Conservation (phyloP, 2,888 invertebrate genomes). For the Carabus problematicus region DNA sequence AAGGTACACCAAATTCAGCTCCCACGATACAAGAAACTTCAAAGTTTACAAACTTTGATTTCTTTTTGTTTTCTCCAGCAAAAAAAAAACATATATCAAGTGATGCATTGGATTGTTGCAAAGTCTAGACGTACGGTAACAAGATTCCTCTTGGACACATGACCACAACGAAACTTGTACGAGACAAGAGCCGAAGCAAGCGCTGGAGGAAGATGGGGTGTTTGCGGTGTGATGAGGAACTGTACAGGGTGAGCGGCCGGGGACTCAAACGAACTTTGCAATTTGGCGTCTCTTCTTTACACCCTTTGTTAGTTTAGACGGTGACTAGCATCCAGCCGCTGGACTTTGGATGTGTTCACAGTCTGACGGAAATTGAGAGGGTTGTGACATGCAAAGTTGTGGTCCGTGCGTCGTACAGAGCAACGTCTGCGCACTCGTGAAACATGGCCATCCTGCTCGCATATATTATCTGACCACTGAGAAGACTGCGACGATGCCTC, state of each 20-base stretch:
- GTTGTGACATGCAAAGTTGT: slow-evolving; percentile 53
- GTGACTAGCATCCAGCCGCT: slow-evolving; percentile 45
- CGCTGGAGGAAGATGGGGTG: slow-evolving; percentile 9
- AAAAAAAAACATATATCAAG: too few species aligned
- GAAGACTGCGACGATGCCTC: slow-evolving; percentile 2
- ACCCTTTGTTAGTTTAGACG: slow-evolving; percentile 51
- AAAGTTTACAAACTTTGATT: too few species aligned
- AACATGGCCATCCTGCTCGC: background rate
- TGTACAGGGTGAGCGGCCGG: slow-evolving; percentile 29
- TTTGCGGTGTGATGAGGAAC: slow-evolving; percentile 45
- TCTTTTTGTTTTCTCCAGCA: too few species aligned
- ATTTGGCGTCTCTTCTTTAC: slow-evolving; percentile 53
- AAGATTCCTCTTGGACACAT: slow-evolving; percentile 43
- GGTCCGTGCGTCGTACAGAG: slow-evolving; percentile 44
- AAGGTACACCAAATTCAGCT: too few species aligned
- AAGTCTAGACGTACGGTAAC: slow-evolving; percentile 26
- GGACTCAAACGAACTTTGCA: slow-evolving; percentile 51
- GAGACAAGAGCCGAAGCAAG: background rate
- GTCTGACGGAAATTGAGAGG: slow-evolving; percentile 45
- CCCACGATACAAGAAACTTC: too few species aligned
- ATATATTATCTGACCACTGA: slow-evolving; percentile 31
- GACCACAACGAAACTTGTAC: slow-evolving; percentile 43
- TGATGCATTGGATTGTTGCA: too few species aligned
- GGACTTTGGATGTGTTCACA: slow-evolving; percentile 36
- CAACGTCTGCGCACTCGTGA: background rate